These are phyloP conservation scores for Dreissena polymorpha DNA, from an alignment of 1,140 invertebrate genomes.

Conservation along the genomic window DNA sequence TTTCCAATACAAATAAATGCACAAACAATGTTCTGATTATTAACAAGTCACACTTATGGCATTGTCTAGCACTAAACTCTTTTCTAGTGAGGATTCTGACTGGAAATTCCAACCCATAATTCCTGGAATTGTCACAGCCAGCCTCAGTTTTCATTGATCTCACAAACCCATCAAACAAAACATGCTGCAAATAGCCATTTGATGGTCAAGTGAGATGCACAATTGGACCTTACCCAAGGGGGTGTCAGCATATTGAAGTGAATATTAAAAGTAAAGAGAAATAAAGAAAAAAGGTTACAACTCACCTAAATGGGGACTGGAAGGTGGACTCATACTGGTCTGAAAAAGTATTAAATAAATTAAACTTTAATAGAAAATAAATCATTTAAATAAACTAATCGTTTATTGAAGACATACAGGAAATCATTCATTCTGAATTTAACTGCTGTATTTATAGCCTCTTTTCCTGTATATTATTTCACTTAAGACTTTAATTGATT, in stretches of 20 bases:
- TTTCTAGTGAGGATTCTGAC: constrained; percentile 5
- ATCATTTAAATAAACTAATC: too few relatives aligned
- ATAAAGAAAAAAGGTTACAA: constrained; percentile 21
- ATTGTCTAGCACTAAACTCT: neutral
- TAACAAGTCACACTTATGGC: neutral
- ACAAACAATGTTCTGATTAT: constrained; percentile 13
- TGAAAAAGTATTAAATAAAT: constrained; percentile 59
- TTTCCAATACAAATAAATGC: constrained; percentile 12
- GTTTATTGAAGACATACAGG: too few relatives aligned
- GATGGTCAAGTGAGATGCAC: too few relatives aligned
- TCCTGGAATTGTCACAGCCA: constrained; percentile 18
- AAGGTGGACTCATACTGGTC: constrained; percentile 67
- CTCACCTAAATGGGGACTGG: constrained; percentile 54
- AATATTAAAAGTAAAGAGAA: neutral
- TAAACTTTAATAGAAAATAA: constrained; percentile 11
- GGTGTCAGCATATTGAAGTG: too few relatives aligned
- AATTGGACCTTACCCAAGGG: too few relatives aligned
- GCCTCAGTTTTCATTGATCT: constrained; percentile 40
- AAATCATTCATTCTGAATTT: too few relatives aligned
- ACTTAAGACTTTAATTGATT: too few relatives aligned
- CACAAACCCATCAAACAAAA: constrained; percentile 24
- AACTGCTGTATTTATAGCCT: too few relatives aligned
- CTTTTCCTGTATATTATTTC: too few relatives aligned
- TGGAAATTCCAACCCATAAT: constrained; percentile 53
- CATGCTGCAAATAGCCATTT: constrained; percentile 38